Evolutionary conservation across 1,140 invertebrate genomes (phyloP), one percentile per base, ranked within the genome.

Genomic region (Drosophila albomicans): DNA sequence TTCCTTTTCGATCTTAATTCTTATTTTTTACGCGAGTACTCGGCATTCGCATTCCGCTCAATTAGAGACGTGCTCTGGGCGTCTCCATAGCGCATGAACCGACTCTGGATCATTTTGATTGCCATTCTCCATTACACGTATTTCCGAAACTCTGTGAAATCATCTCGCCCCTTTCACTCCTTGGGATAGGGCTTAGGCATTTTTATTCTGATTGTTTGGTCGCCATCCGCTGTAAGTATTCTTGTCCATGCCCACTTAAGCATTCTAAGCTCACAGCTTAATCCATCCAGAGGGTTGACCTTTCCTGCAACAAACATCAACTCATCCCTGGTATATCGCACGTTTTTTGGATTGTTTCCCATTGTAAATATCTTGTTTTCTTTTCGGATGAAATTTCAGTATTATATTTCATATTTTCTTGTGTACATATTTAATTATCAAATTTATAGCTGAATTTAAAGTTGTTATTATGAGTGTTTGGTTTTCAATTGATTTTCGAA

Each of bases 231-330:
- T 61, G n/a, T 66, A 49, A 63, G 46, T 67, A 68, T 71, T 63
- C 43, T 20, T 52, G 57, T 78, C 75, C 76, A 57, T 74, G 79
- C 65, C 79, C 89, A 91, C 89, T 91, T 91, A 91, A 91, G 74
- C 75, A 91, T 91, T 80, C 79, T 86, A 91, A 91, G 89, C 85
- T 81, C 63, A 65, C 71, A 62, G 70, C 75, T 86, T 91, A 91
- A 91, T 91, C 89, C 78, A 62, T 52, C 71, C 71, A 62, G 62
- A 72, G 75, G 71, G 81, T 79, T 89, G 81, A 89, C 80, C 85
- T 85, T 64, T 59, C 64, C 71, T 8, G 10, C 30, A 13, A 52
- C 48, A 8, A 13, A 52, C 48, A 8, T 1, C 8, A 58, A 1
- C 5, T 56, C 35, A 79, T 38, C 35, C 35, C 35, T 10, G 35